Base-by-base conservation (phyloP, 2,797 vertebrate species). In the Sciurus carolinensis region DNA sequence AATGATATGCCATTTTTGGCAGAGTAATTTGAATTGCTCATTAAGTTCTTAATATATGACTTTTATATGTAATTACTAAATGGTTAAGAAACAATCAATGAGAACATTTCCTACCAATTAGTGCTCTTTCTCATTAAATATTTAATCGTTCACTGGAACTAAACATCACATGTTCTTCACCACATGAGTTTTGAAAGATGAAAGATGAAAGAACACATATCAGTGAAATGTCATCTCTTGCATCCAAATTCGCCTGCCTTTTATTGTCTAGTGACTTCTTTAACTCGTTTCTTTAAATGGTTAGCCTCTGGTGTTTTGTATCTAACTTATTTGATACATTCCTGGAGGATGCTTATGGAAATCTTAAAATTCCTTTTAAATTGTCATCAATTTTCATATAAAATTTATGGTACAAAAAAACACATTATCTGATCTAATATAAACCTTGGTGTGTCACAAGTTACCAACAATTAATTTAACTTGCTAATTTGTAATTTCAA, bases 71-170 rank as follows among this genome's bases (percentile, higher is more conserved):
- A 95, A 93, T 92, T 95, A 94, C 73, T 94, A 76, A 94, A 84
- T 84, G 17, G 90, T 85, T 96, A 97, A 97, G n/a, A 30, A 87
- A 42, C 72, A 96, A 82, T 59, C 76, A 92, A 81, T 26, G 83
- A 96, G 30, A 88, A 67, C 52, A 80, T 96, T 94, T 95, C 91
- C 14, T 93, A 67, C 69, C 76, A 97, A 88, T 94, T 95, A 94
- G 3, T 82, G 54, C 3, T 96, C 86, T 90, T 79, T 95, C 82
- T 66, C 73, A 94, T 91, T 95, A 93, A 96, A 94, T 95, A 97
- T 96, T 47, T 86, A 92, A 91, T 77, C 97, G 5, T 12, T 96
- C 79, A 64, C 20, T 90, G 9, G 7, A 96, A 94, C 39, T 87
- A 90, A 94, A 71, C 10, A 84, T 59, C 85, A 81, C 28, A 39